A percentile compares a stretch with the other conserved stretches of the same genome.
These are phyloP conservation scores for Propithecus perrieri DNA, from an alignment of 2,797 vertebrate species.

Conservation along the genomic window DNA sequence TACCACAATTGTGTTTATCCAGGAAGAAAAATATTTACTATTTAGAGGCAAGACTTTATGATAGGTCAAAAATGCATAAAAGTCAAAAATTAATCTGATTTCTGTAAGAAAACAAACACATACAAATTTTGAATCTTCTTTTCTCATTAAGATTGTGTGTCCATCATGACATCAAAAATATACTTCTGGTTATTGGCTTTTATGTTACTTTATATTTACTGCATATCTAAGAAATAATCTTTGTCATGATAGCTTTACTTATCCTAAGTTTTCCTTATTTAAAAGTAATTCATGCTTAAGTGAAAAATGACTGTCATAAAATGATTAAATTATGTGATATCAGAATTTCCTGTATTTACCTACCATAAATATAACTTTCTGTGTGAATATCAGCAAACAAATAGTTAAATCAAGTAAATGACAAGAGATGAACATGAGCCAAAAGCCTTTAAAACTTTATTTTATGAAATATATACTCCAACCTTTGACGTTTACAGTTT, in stretches of 20 bases:
- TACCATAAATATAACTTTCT: not conserved
- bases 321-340: not conserved
- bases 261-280: not conserved
- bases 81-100: not conserved
- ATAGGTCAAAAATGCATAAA: not conserved
- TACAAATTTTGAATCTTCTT: not conserved
- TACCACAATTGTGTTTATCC: not conserved
- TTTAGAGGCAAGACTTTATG: not conserved
- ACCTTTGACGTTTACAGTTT: not conserved
- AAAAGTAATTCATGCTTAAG: not conserved
- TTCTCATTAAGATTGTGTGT: not conserved
- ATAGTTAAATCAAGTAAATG: not conserved
- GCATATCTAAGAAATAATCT: not conserved
- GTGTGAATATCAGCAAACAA: not conserved
- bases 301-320: not conserved
- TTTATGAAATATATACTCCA: not conserved
- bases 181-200: not conserved
- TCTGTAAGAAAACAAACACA: not conserved
- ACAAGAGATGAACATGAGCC: not conserved
- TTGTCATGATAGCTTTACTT: not conserved
- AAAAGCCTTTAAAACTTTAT: not conserved
- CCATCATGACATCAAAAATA: not conserved
- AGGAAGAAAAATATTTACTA: not conserved
- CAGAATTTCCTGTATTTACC: not conserved
- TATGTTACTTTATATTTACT: not conserved